Conservation (phyloP, 2,888 invertebrate species). For the Exocentrus adspersus region DNA sequence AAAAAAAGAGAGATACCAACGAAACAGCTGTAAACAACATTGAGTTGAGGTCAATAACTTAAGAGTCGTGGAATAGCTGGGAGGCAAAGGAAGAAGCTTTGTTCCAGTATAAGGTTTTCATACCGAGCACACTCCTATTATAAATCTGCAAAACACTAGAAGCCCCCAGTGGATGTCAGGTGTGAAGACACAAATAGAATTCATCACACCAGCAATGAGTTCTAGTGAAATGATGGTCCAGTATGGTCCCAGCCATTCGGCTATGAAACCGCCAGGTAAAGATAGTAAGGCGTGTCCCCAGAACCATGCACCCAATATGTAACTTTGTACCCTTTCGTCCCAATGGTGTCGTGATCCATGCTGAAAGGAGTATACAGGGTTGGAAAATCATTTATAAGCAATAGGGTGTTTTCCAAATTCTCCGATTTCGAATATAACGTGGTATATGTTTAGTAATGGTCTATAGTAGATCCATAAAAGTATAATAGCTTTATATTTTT, state of each 20-base stretch:
- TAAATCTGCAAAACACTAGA: slow-evolving; percentile 67
- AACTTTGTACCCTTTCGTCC: slow-evolving; percentile 48
- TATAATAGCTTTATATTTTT: no score
- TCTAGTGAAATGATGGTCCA: slow-evolving; percentile 49
- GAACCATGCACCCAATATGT: slow-evolving; percentile 50
- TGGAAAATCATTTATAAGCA: no score
- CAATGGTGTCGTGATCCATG: slow-evolving; percentile 51
- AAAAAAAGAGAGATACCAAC: no score
- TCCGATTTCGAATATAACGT: no score
- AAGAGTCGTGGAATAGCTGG: no score
- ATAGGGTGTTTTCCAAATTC: no score
- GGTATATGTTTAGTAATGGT: no score
- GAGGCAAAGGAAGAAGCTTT: no score
- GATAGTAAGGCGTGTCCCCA: slow-evolving; percentile 51
- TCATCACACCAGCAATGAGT: slow-evolving; percentile 43
- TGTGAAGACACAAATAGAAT: slow-evolving; percentile 66
- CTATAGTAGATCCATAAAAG: no score
- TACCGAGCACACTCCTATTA: slow-evolving; percentile 71
- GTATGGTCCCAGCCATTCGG: slow-evolving; percentile 51
- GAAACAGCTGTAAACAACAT: no score
- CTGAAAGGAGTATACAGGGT: slow-evolving; percentile 37
- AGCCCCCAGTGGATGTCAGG: slow-evolving; percentile 67
- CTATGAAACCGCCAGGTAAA: slow-evolving; percentile 49
- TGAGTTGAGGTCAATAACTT: no score
- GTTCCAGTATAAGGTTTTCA: no score